Conservation (phyloP, 2,888 invertebrate genomes). For the Coleophora deauratella region DNA sequence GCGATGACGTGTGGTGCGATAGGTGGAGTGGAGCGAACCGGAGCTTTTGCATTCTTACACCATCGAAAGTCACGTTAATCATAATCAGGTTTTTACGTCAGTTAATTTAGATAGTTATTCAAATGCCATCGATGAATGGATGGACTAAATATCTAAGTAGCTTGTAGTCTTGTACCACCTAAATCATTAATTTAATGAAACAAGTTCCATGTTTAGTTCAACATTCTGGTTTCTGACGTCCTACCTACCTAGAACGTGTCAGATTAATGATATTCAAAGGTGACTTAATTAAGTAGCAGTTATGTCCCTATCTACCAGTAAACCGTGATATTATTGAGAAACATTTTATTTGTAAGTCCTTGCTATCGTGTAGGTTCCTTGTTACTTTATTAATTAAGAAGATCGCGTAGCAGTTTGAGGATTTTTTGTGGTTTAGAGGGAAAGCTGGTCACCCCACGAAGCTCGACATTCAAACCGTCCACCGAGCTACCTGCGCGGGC, state of each 20-base stretch:
- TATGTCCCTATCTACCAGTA: too few relatives aligned
- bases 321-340: too few relatives aligned
- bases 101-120: neutral
- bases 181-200: neutral
- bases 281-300: too few relatives aligned
- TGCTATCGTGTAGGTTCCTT: too few relatives aligned
- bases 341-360: too few relatives aligned
- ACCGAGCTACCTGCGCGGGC: constrained; percentile 52
- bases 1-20: constrained; percentile 33
- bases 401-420: too few relatives aligned
- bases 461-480: constrained; percentile 59
- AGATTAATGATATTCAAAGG: too few relatives aligned
- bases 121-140: neutral
- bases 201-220: neutral
- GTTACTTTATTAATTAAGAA: too few relatives aligned
- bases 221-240: too few relatives aligned
- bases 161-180: neutral
- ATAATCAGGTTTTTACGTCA: constrained; percentile 1
- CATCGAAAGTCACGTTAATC: constrained; percentile 3
- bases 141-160: too few relatives aligned
- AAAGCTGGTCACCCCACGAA: constrained; percentile 35
- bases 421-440: too few relatives aligned
- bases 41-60: constrained; percentile 2
- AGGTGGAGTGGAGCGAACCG: constrained; percentile 16
- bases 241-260: too few relatives aligned